A percentile compares a stretch with the other conserved stretches of the same genome.
phyloP scores from a whole-genome alignment of 2,888 invertebrate genomes.

The Rotaria socialis region DNA sequence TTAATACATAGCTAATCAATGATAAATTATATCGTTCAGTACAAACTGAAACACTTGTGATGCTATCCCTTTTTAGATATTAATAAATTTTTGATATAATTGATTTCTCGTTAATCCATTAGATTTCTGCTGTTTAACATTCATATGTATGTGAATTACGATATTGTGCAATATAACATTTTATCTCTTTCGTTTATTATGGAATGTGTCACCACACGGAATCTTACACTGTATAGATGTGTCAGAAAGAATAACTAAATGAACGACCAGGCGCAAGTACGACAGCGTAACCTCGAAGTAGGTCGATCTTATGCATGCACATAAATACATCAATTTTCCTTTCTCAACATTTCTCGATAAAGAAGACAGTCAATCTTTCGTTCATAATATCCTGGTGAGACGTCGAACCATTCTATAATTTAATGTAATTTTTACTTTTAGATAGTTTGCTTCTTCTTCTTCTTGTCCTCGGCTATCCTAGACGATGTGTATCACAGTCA shows the following conservation, averaged over 20 bases:
- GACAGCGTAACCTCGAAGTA: neutral
- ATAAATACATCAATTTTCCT: neutral
- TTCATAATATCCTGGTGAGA: neutral
- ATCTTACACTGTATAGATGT: neutral
- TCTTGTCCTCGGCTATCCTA: neutral
- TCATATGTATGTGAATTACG: no score
- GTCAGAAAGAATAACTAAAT: neutral
- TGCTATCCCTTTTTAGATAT: no score
- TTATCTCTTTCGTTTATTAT: no score
- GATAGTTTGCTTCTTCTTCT: neutral
- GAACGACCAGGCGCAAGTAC: neutral
- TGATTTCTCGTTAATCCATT: no score
- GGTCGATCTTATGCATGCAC: neutral
- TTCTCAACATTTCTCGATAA: neutral
- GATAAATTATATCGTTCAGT: no score
- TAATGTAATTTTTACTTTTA: neutral
- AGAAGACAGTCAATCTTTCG: neutral
- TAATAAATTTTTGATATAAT: no score
- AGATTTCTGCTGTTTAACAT: no score
- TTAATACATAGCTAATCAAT: no score
- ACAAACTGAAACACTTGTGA: no score
- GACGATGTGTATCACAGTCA: neutral
- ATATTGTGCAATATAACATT: no score
- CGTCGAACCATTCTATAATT: neutral
- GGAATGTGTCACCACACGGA: neutral